Percentiles rank a stretch among this genome's conserved stretches.
phyloP scores from a whole-genome alignment of 2,888 invertebrate genomes.

The Glaucopsyche alexis region DNA sequence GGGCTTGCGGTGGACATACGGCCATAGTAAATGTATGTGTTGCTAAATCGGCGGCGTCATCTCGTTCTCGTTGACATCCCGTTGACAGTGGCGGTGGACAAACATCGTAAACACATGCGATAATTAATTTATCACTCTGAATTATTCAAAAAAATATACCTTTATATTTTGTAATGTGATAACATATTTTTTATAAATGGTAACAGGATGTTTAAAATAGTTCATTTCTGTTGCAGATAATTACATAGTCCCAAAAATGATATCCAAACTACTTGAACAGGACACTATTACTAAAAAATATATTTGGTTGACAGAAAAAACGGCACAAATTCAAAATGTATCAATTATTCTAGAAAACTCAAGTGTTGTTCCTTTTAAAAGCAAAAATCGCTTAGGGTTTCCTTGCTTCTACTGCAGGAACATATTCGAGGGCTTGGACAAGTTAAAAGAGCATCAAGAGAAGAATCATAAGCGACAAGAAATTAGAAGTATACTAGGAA shows the following conservation, averaged over 20 bases:
- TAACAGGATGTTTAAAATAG: not conserved
- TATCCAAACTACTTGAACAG: constrained; percentile 41
- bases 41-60: too few relatives aligned
- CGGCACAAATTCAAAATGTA: constrained; percentile 55
- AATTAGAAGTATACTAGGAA: constrained; percentile 48
- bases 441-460: constrained; percentile 50
- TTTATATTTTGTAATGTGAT: too few relatives aligned
- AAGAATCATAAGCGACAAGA: constrained; percentile 49
- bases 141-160: too few relatives aligned
- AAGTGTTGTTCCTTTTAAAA: constrained; percentile 60
- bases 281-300: constrained; percentile 35
- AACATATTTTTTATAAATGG: too few relatives aligned
- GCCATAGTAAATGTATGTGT: too few relatives aligned
- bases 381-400: constrained; percentile 56
- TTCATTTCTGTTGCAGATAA: constrained; percentile 46
- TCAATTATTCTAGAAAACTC: constrained; percentile 54
- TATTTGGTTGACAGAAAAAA: constrained; percentile 54
- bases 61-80: too few relatives aligned
- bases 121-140: too few relatives aligned
- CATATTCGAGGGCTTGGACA: constrained; percentile 52
- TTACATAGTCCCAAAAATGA: constrained; percentile 47
- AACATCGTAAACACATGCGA: too few relatives aligned
- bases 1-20: too few relatives aligned
- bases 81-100: too few relatives aligned
- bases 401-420: constrained; percentile 66